Evolutionary conservation across 2,113 vertebrate genomes (phyloP).

Genomic region (Laticauda colubrina): DNA sequence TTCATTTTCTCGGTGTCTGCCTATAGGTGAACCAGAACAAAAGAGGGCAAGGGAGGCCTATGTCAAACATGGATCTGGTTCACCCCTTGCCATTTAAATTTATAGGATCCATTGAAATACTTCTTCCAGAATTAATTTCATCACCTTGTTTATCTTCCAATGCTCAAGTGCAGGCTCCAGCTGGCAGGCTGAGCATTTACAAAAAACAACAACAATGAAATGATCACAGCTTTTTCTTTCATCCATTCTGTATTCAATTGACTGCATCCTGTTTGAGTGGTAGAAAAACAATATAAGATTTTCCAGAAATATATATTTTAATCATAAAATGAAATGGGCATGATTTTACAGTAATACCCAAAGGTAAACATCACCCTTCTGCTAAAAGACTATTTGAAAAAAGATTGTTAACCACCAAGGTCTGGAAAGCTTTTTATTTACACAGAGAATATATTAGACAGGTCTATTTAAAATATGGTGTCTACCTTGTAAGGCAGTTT

Average conservation of each 20-base stretch:
- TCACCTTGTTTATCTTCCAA: not conserved
- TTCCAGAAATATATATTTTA: not conserved
- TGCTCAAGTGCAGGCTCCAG: not conserved
- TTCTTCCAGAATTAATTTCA: not conserved
- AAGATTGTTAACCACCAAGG: not conserved
- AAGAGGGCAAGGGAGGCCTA: not conserved
- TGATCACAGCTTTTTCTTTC: not conserved
- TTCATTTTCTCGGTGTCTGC: not conserved
- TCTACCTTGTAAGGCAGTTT: not conserved
- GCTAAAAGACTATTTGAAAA: conserved; percentile 12
- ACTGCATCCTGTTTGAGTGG: conserved; percentile 2
- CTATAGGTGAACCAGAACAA: not conserved
- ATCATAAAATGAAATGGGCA: not conserved
- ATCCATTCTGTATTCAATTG: not conserved
- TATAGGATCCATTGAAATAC: not conserved
- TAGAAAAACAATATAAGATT: conserved; percentile 9
- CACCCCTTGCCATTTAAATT: not conserved
- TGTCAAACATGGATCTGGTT: not conserved
- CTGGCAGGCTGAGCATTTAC: not conserved
- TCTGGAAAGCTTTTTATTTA: not conserved
- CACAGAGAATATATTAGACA: not conserved
- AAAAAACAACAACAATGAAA: conserved; percentile 20
- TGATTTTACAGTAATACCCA: not conserved
- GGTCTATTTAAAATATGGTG: not conserved
- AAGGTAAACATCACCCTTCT: conserved; percentile 1